These are phyloP conservation scores for Coptotermes formosanus DNA, from an alignment of 1,140 invertebrate genomes.

Conservation along the genomic window DNA sequence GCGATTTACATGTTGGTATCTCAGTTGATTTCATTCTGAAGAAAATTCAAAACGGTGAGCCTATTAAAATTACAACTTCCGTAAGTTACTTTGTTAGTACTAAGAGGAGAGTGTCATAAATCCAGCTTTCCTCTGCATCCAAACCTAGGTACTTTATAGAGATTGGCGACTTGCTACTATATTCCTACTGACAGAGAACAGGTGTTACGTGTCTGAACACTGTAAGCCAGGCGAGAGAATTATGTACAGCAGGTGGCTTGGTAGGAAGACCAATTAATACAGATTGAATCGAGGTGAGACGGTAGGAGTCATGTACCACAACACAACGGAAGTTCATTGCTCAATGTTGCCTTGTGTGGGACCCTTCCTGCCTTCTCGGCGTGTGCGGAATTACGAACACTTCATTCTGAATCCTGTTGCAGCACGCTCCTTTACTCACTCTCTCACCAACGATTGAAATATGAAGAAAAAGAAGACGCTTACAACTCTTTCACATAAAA, in stretches of 20 bases:
- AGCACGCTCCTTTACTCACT: not conserved
- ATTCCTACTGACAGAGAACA: not conserved
- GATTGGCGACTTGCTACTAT: not conserved
- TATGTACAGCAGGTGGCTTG: not conserved
- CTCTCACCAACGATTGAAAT: not conserved
- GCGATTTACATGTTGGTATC: not conserved
- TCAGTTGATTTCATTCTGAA: not conserved
- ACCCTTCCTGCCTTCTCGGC: not conserved
- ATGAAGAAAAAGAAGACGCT: not conserved
- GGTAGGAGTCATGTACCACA: not conserved
- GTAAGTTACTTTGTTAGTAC: no score
- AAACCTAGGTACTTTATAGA: not conserved
- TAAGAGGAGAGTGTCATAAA: not conserved
- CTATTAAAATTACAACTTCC: not conserved
- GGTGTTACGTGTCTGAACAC: no score
- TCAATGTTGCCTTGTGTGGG: not conserved
- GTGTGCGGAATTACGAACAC: not conserved
- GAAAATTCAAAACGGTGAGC: not conserved
- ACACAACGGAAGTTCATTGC: not conserved
- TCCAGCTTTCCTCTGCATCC: not conserved
- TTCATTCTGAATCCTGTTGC: not conserved
- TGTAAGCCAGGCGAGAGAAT: not conserved
- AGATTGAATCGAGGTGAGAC: not conserved
- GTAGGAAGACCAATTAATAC: not conserved
- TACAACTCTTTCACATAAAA: conserved; percentile 2